Evolutionary conservation across 2,113 vertebrate species (phyloP), one percentile per base, ranked within the genome.

Genomic region (Hemicordylus capensis): DNA sequence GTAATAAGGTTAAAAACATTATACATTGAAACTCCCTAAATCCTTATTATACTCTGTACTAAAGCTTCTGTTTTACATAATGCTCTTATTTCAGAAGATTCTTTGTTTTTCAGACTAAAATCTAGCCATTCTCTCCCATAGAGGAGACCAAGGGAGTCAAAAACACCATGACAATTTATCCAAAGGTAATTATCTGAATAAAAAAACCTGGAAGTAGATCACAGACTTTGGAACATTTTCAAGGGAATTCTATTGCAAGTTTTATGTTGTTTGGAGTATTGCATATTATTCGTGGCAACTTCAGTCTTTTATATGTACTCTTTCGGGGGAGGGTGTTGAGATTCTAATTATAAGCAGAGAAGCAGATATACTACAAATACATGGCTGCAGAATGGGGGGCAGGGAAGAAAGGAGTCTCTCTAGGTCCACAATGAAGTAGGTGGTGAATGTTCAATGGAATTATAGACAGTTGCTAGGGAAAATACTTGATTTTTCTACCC

Each of bases 1-100:
- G 73, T 95, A 93, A 95, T 94, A 93, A 95, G 94, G 93, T 95
- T 95, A 94, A 93, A 95, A 94, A 94, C 91, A 95, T 95, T 94
- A 95, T 94, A 91, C 94, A 93, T 87, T 94, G 91, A 95, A 95
- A 94, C 90, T 90, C 85, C 89, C 69, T 90, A 94, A 95, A 94
- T 95, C 92, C 93, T 92, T 92, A 95, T 95, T 94, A 93, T 94
- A 89, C 82, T 88, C 67, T 61, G 42, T 84, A 92, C 78, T 75
- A 94, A 94, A 94, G 94, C 94, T 94, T 90, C 92, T 93, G 90
- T 93, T 94, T 95, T 95, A 94, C 94, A 93, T 95, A 95, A 95
- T 95, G 89, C 92, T 94, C 94, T 95, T 92, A 95, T 86, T 94
- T 88, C 94, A 92, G 90, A 86, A 91, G 82, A 80, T 81, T 94